Evolutionary conservation across 2,113 vertebrate genomes (phyloP).

Genomic region (Myiozetetes cayanensis): DNA sequence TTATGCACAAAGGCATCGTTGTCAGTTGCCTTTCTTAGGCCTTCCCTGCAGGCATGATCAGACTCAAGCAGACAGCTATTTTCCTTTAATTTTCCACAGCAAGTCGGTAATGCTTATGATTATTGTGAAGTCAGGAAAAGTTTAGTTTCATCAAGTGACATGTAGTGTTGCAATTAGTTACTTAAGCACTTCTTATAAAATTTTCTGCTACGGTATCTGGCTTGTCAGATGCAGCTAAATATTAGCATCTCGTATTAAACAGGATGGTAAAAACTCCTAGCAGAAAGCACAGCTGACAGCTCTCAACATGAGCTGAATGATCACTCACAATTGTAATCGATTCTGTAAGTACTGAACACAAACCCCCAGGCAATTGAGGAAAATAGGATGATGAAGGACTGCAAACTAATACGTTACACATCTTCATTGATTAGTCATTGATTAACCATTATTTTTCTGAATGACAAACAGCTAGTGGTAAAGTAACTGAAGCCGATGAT

Average conservation of each 20-base stretch:
- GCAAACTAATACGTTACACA: conserved; percentile 86
- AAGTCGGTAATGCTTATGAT: conserved; percentile 81
- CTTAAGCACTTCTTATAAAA: conserved; percentile 73
- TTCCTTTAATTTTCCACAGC: conserved; percentile 80
- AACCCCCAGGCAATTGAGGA: conserved; percentile 83
- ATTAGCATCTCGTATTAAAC: conserved; percentile 75
- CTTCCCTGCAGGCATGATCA: conserved; percentile 78
- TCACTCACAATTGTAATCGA: conserved; percentile 87
- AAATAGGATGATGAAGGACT: conserved; percentile 85
- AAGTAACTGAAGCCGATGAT: conserved; percentile 85
- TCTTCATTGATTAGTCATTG: conserved; percentile 87
- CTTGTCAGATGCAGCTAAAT: conserved; percentile 76
- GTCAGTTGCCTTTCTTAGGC: conserved; percentile 70
- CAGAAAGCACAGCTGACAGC: conserved; percentile 80
- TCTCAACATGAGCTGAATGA: conserved; percentile 85
- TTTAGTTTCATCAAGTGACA: conserved; percentile 80
- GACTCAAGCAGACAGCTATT: conserved; percentile 76
- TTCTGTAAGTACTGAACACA: conserved; percentile 83
- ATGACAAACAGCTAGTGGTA: conserved; percentile 85
- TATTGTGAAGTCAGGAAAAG: conserved; percentile 82
- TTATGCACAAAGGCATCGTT: conserved; percentile 75
- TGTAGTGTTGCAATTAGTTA: conserved; percentile 78
- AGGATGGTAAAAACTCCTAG: conserved; percentile 61
- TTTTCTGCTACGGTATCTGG: conserved; percentile 49
- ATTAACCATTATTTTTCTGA: conserved; percentile 88